These are phyloP conservation scores for Rhinogobius similis DNA, from an alignment of 2,113 vertebrate species.

Conservation along the genomic window DNA sequence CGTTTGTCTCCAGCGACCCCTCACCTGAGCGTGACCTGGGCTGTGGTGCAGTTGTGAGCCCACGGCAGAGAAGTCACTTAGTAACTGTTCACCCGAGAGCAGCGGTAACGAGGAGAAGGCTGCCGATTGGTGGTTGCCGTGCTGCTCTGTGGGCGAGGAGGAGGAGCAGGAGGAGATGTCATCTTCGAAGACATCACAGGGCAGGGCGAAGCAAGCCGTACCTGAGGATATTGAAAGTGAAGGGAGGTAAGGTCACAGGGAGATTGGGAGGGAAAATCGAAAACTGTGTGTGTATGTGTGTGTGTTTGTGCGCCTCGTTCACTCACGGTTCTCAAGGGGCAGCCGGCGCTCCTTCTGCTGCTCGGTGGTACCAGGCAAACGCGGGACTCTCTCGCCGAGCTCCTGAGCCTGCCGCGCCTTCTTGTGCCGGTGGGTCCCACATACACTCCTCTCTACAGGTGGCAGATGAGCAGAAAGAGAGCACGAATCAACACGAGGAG, in stretches of 20 bases:
- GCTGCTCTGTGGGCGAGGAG: slow-evolving; percentile 73
- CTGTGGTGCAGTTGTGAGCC: slow-evolving; percentile 56
- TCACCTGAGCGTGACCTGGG: slow-evolving; percentile 73
- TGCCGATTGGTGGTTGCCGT: slow-evolving; percentile 64
- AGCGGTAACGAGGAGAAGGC: slow-evolving; percentile 67
- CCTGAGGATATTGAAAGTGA: slow-evolving; percentile 58
- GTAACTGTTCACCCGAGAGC: slow-evolving; percentile 71
- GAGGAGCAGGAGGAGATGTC: slow-evolving; percentile 78
- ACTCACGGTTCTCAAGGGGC: slow-evolving; percentile 59
- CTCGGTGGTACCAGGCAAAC: slow-evolving; percentile 68
- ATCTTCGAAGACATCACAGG: slow-evolving; percentile 82
- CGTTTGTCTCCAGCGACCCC: not conserved
- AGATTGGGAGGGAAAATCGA: not conserved
- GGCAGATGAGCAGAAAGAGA: slow-evolving; percentile 1
- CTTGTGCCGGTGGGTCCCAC: slow-evolving; percentile 74
- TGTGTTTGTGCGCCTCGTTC: not conserved
- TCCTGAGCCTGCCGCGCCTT: slow-evolving; percentile 77
- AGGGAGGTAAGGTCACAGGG: slow-evolving; percentile 38
- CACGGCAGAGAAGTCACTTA: slow-evolving; percentile 72
- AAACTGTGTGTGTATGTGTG: slow-evolving; percentile 8
- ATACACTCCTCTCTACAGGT: slow-evolving; percentile 62
- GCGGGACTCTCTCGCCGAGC: slow-evolving; percentile 74
- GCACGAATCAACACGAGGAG: slow-evolving; percentile 26
- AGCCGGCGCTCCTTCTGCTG: slow-evolving; percentile 69
- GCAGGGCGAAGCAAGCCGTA: slow-evolving; percentile 61